Percentiles rank a stretch among this genome's conserved stretches.
These are phyloP conservation scores for Ophion obscuratus DNA, from an alignment of 2,888 invertebrate genomes.

Conservation along the genomic window DNA sequence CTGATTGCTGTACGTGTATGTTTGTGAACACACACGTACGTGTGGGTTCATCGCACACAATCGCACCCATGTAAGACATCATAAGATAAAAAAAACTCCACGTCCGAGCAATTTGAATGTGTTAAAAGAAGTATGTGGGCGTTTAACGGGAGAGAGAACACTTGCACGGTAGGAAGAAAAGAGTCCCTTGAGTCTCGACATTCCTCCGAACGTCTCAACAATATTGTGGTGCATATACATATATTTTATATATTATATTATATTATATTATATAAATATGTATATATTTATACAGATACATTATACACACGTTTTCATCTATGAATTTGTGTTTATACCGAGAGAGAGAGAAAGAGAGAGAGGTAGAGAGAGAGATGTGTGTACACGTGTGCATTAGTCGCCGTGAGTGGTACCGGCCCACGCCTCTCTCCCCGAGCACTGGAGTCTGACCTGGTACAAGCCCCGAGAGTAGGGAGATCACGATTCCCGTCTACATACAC, in stretches of 20 bases:
- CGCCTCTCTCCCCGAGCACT: slow-evolving; percentile 29
- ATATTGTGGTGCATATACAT: not conserved
- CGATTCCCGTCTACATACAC: slow-evolving; percentile 24
- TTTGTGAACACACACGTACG: not conserved
- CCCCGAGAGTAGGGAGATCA: slow-evolving; percentile 47
- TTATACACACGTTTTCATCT: no score
- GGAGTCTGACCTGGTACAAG: slow-evolving; percentile 34
- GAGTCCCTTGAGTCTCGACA: slow-evolving; percentile 12
- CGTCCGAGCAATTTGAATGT: not conserved
- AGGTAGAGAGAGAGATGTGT: no score
- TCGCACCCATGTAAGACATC: not conserved
- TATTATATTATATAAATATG: no score
- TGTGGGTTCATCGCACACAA: not conserved
- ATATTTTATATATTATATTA: no score
- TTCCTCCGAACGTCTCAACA: slow-evolving; percentile 30
- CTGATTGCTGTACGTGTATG: not conserved
- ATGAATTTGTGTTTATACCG: no score
- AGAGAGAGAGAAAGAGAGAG: no score
- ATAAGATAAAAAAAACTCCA: slow-evolving; percentile 5
- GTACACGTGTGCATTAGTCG: no score
- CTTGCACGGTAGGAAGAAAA: slow-evolving; percentile 1
- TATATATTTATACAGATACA: no score
- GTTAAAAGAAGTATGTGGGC: slow-evolving; percentile 17
- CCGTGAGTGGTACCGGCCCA: slow-evolving; percentile 15
- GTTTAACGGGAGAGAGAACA: slow-evolving; percentile 35